Evolutionary conservation across 1,140 invertebrate genomes (phyloP), one percentile per base, ranked within the genome.

Genomic region (Heterodera carotae): DNA sequence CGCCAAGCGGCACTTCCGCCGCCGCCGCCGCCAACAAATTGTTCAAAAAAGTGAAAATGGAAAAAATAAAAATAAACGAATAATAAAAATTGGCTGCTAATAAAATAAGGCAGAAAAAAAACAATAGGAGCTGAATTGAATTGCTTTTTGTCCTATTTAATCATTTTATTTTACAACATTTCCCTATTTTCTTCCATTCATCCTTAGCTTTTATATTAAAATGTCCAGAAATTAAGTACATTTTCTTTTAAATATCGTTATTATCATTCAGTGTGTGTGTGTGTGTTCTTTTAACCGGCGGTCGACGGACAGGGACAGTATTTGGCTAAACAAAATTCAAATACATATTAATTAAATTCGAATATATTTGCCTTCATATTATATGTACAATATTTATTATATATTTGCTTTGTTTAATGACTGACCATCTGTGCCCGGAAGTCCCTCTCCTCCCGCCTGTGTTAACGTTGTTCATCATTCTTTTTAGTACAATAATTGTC

Each of bases 291-390:
- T n/a, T 22, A 56, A 3, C 48, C 48, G 5, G 48, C 48, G 4
- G 12, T 22, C 48, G 62, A n/a, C 7, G 72, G 72, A 22, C 72
- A 74, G 8, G 72, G 64, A 74, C 72, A 74, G 59, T 74, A 74
- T 33, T 74, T 74, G 15, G 69, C 69, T 56, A 22, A n/a, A 56
- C 12, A 56, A 56, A 56, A 56, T 56, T 56, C 10, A 31, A 15
- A 56, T 43, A 22, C 18, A 29, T 59, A 71, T 71, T 29, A 22
- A 48, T 22, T 25, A 27, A 29, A 71, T 22, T 43, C 7, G 15
- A 43, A 43, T 10, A 43, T 43, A 43, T 10, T 10, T 10, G 39
- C 39, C 7, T 43, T 43, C n/a, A n/a, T n/a, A 43, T 43, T 10
- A 43, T 7, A 43, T 10, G 39, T 12, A 7, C 7, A 43, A 43